Percentiles rank a stretch among this genome's conserved stretches.
Evolutionary conservation across 2,888 invertebrate species (phyloP).

Genomic region (Eristalis tenax): DNA sequence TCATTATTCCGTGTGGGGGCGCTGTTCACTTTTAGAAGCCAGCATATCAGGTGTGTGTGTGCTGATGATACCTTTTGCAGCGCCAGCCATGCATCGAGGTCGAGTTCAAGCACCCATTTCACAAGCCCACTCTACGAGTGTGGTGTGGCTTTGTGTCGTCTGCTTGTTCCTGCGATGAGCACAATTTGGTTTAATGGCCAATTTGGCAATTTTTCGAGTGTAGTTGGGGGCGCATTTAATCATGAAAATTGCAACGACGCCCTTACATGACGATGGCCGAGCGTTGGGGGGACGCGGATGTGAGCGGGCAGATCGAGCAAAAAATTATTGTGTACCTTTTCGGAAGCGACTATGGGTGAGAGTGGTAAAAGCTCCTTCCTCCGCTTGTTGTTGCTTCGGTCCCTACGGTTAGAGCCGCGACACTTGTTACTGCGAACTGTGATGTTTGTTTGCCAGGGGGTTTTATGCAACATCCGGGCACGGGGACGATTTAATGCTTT

Average conservation of each 20-base stretch:
- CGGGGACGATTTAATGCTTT: slow-evolving; percentile 33
- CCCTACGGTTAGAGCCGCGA: neutral
- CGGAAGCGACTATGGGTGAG: neutral
- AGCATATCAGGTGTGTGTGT: slow-evolving; percentile 21
- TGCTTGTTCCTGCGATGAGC: slow-evolving; percentile 36
- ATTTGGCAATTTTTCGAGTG: slow-evolving; percentile 57
- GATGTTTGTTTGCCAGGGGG: slow-evolving; percentile 24
- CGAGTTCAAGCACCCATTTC: slow-evolving; percentile 58
- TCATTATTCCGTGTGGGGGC: slow-evolving; percentile 8
- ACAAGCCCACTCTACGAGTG: neutral
- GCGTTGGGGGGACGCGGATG: neutral
- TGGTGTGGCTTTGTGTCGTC: neutral
- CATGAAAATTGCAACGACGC: slow-evolving; percentile 41
- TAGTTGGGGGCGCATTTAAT: slow-evolving; percentile 51
- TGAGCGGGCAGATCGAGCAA: slow-evolving; percentile 28
- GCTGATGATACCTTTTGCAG: slow-evolving; percentile 39
- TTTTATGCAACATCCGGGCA: slow-evolving; percentile 31
- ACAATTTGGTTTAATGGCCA: slow-evolving; percentile 67
- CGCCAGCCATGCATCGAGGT: slow-evolving; percentile 39
- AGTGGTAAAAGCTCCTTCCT: slow-evolving; percentile 11
- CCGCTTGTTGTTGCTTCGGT: slow-evolving; percentile 13
- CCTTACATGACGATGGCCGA: neutral
- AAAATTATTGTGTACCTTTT: slow-evolving; percentile 29
- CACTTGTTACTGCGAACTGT: slow-evolving; percentile 3
- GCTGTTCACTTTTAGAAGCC: slow-evolving; percentile 19